These are phyloP conservation scores for Buathra laborator DNA, from an alignment of 2,888 invertebrate genomes.

Conservation along the genomic window DNA sequence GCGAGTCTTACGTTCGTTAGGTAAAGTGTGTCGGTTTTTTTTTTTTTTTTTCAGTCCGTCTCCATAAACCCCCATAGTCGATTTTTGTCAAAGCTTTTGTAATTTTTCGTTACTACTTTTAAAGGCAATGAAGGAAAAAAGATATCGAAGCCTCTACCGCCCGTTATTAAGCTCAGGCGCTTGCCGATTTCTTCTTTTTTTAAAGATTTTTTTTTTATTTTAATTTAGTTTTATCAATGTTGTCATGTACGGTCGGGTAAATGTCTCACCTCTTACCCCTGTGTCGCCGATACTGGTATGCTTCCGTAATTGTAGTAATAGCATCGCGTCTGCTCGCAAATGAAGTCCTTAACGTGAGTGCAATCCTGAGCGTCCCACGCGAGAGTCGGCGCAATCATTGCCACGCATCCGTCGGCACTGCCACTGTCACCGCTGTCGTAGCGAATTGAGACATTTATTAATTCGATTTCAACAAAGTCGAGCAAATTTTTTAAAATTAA, in stretches of 20 bases:
- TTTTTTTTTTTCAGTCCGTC: slow-evolving; percentile 43
- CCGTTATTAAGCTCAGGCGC: slow-evolving; percentile 48
- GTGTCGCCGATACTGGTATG: slow-evolving; percentile 95
- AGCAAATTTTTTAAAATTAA: too few species aligned
- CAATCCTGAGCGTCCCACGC: slow-evolving; percentile 95
- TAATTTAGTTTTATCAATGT: slow-evolving; percentile 46
- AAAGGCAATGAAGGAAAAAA: not conserved
- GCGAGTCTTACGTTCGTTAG: slow-evolving; percentile 25
- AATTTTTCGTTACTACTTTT: slow-evolving; percentile 23
- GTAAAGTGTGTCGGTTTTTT: not conserved
- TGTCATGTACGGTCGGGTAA: slow-evolving; percentile 78
- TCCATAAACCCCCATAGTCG: slow-evolving; percentile 47
- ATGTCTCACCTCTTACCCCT: slow-evolving; percentile 95
- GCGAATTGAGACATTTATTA: slow-evolving; percentile 54
- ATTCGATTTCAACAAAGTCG: too few species aligned
- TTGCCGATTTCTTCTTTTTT: slow-evolving; percentile 36
- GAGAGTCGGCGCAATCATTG: slow-evolving; percentile 91
- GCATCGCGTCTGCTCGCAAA: slow-evolving; percentile 96
- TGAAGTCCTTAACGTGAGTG: slow-evolving; percentile 93
- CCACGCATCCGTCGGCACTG: slow-evolving; percentile 91
- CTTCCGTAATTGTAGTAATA: slow-evolving; percentile 97
- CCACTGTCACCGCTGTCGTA: slow-evolving; percentile 87
- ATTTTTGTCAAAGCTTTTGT: slow-evolving; percentile 3
- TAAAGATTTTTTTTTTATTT: slow-evolving; percentile 13
- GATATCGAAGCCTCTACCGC: not conserved